Evolutionary conservation across 2,888 invertebrate species (phyloP), one percentile per base, ranked within the genome.

Genomic region (Apantesis nais): DNA sequence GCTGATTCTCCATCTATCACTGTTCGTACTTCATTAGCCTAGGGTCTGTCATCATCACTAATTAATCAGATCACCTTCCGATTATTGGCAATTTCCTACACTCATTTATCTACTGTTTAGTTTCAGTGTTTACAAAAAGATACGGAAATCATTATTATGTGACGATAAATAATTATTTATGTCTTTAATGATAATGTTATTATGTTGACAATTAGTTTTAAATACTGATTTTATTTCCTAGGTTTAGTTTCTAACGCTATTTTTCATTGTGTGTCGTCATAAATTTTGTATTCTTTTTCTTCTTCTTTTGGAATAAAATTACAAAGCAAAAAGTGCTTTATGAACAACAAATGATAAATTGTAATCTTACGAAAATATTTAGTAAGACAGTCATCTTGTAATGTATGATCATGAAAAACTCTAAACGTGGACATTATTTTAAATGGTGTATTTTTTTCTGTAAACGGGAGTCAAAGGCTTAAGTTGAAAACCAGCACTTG

Each of bases 131-230:
- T 91, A 89, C 80, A 77, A 74, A 78, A 73, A 74, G 82, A 87
- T 83, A 86, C 89, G 92, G 92, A 92, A 91, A 89, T 88, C 73
- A 84, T 87, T 87, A 87, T 85, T 85, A 76, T 80, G 74, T 66
- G 70, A 78, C 73, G 76, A 78, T 82, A 81, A 81, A 76, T 79
- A 82, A 77, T 81, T 81, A 79, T 69, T 72, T 37, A 80, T 80
- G 66, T 76, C 37, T 67, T 75, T 75, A 77, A 60, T 74, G 74
- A 81, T 81, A 67, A 64, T 55, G 9, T 61, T 61, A 78, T 73
- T 73, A 63, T 76, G 75, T 80, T 82, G 78, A 76, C 74, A 60
- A 75, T 78, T 73, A 77, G 76, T 78, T 73, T 78, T 74, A 77
- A 72, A 80, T 37, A 76, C 68, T 67, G 29, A 55, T n/a, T 62